Base-by-base conservation (phyloP, 1,140 invertebrate species). In the Drosophila persimilis region DNA sequence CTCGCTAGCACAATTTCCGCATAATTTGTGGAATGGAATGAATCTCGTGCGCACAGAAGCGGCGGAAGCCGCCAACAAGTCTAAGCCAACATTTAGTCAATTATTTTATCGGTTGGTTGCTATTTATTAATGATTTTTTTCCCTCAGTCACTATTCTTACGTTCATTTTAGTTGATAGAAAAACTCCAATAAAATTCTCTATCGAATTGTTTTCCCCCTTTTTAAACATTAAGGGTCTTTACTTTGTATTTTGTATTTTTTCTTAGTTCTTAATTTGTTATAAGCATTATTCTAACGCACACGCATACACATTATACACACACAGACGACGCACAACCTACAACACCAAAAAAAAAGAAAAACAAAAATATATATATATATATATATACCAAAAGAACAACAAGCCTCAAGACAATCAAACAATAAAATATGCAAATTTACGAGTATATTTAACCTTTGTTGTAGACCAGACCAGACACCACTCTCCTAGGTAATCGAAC, bases 91-190 rank as follows among this genome's bases (percentile, higher is more conserved):
- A 29, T 63, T 81, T 84, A 84, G 80, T 84, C 80, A 76, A 73
- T 65, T 83, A 53, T 53, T 17, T 70, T 66, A 39, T 39, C n/a
- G 63, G 72, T 83, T 72, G 78, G 60, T 66, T 47, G 66, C 59
- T 83, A 84, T 84, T 84, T 84, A 84, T 84, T 84, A 66, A 80
- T 60, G 63, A 48, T 79, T 80, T 44, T 80, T 71, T 66, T 75
- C 35, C 35, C 17, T 41, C 35, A 83, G 80, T 84, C 75, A 79
- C 55, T 84, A 66, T 29, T 45, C 31, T 74, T 75, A 83, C 17
- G 58, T 71, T 52, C 56, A 43, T 31, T 59, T 76, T 77, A 62
- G 53, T 76, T 60, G 31, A 55, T 31, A 54, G 56, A 47, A 50
- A 77, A 55, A n/a, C 73, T 80, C 44, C 70, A 83, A 81, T 73